phyloP scores from a whole-genome alignment of 2,113 vertebrate genomes.

The Siniperca chuatsi region DNA sequence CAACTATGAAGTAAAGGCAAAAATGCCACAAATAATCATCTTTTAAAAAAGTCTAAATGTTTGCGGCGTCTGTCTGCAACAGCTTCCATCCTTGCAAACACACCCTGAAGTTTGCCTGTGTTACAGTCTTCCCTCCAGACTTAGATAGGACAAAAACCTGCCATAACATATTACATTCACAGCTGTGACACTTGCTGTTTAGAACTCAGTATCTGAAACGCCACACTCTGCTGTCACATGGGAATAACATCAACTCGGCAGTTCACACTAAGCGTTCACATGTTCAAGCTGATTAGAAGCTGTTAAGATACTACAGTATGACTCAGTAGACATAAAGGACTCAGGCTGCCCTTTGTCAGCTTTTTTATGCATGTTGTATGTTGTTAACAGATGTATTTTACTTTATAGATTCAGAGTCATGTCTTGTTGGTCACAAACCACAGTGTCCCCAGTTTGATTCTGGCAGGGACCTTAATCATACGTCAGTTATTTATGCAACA shows the following conservation, averaged over 20 bases:
- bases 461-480: neutral
- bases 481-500: too few relatives aligned
- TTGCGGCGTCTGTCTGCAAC: neutral
- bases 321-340: neutral
- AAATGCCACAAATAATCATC: neutral
- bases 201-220: neutral
- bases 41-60: neutral
- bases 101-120: neutral
- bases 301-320: neutral
- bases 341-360: neutral
- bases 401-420: neutral
- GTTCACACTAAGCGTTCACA: neutral
- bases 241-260: conserved; percentile 5
- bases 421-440: neutral
- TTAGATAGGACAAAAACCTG: conserved; percentile 1
- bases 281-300: neutral
- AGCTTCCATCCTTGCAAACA: neutral
- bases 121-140: conserved; percentile 5
- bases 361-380: neutral
- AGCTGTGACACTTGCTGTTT: conserved; percentile 35
- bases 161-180: conserved; percentile 26
- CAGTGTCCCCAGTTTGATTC: neutral
- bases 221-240: neutral
- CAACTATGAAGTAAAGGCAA: neutral
- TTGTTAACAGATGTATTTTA: neutral